phyloP scores from a whole-genome alignment of 2,797 vertebrate genomes.

The Sebastes minor region DNA sequence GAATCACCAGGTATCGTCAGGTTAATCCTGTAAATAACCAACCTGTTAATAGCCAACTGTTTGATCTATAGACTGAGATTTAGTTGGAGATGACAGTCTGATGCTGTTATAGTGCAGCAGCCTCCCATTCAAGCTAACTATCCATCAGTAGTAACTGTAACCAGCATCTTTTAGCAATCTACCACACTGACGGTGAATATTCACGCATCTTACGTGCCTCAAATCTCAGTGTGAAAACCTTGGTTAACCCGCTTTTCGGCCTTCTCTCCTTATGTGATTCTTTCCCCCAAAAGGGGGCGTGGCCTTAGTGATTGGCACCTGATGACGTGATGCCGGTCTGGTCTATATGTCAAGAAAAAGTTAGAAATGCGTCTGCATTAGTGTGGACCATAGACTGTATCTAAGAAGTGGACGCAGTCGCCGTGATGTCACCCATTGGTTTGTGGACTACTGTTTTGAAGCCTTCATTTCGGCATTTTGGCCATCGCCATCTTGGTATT shows the following conservation, averaged over 20 bases:
- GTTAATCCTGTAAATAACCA: background rate
- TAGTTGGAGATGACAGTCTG: background rate
- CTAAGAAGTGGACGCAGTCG: no score
- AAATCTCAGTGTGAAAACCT: background rate
- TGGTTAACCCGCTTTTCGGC: background rate
- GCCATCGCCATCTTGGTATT: no score
- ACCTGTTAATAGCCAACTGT: background rate
- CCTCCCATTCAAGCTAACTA: no score
- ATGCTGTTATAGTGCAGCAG: background rate
- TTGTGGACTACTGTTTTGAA: no score
- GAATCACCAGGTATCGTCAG: background rate
- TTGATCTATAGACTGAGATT: background rate
- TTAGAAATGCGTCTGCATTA: background rate
- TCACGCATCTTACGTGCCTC: no score
- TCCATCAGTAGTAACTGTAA: no score
- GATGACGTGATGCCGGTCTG: background rate
- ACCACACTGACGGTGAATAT: no score
- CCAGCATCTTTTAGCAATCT: no score
- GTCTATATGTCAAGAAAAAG: background rate
- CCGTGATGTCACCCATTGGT: no score
- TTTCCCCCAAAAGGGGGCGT: background rate
- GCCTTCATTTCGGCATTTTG: no score
- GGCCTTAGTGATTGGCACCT: background rate
- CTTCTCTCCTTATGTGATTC: background rate
- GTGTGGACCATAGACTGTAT: no score